These are phyloP conservation scores for Macrotis lagotis DNA, from an alignment of 2,113 vertebrate genomes.

Conservation along the genomic window DNA sequence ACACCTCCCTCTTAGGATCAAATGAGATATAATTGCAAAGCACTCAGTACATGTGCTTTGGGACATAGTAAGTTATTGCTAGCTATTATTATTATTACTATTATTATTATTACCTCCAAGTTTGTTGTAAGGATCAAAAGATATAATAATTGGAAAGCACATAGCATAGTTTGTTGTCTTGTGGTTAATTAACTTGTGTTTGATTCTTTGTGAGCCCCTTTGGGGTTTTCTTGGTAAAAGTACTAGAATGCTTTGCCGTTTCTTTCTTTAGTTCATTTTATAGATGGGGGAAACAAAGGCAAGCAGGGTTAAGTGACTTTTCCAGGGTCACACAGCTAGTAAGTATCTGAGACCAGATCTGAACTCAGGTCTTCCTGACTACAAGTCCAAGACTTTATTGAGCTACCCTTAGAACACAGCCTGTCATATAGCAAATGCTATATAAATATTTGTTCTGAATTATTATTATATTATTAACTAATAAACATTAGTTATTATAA, in stretches of 20 bases:
- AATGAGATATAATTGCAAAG: neutral
- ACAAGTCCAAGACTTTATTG: neutral
- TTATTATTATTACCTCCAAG: neutral
- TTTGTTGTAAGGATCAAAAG: neutral
- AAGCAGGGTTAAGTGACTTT: neutral
- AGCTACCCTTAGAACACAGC: neutral
- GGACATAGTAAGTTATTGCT: too few relatives aligned
- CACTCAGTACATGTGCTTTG: neutral
- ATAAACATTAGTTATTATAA: too few relatives aligned
- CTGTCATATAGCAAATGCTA: neutral
- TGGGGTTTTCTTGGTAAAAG: neutral
- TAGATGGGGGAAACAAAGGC: neutral
- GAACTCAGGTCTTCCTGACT: neutral
- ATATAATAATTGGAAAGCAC: too few relatives aligned
- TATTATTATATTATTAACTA: too few relatives aligned
- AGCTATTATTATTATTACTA: too few relatives aligned
- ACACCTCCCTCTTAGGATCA: neutral
- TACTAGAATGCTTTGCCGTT: neutral
- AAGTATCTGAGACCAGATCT: neutral
- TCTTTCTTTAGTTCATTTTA: neutral
- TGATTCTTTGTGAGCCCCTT: neutral
- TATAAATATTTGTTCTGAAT: too few relatives aligned
- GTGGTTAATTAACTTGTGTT: neutral
- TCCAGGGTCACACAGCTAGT: neutral
- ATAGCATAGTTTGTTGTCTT: neutral